A percentile compares a stretch with the other conserved stretches of the same genome.
phyloP scores from a whole-genome alignment of 2,113 vertebrate species.

The Ceratotherium simum region DNA sequence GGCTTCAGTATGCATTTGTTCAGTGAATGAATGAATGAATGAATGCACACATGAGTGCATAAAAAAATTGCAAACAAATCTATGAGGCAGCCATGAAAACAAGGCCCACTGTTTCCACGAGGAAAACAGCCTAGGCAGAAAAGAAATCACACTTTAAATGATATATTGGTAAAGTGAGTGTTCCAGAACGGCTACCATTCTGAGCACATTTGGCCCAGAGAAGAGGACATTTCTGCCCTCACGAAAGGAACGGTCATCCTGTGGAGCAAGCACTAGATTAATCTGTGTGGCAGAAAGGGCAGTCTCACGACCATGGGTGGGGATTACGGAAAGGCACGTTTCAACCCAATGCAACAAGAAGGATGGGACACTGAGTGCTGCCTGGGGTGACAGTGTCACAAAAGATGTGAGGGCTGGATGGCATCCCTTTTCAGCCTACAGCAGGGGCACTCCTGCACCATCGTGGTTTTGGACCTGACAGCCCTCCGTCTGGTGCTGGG shows the following conservation, averaged over 20 bases:
- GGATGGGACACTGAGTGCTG: too few relatives aligned
- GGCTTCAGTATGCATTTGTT: not conserved
- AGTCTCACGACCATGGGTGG: not conserved
- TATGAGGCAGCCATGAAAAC: not conserved
- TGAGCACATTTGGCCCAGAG: not conserved
- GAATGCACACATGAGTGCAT: accelerated
- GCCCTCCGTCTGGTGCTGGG: not conserved
- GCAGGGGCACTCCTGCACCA: not conserved
- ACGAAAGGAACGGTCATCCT: not conserved
- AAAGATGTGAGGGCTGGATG: not conserved
- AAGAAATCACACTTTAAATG: not conserved
- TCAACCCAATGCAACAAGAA: not conserved
- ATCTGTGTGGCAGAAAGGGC: not conserved
- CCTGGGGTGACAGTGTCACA: not conserved
- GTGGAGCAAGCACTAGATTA: not conserved
- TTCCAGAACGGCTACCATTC: not conserved
- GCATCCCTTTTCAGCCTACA: accelerated
- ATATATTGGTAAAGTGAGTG: not conserved
- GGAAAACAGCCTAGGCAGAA: not conserved
- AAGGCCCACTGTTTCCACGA: not conserved
- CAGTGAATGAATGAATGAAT: not conserved
- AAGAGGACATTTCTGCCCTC: not conserved
- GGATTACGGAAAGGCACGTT: not conserved
- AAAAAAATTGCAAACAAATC: not conserved
- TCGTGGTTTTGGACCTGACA: not conserved